Percentiles rank a stretch among this genome's conserved stretches.
These are phyloP conservation scores for Tetranychus urticae DNA, from an alignment of 1,140 invertebrate genomes.

Conservation along the genomic window DNA sequence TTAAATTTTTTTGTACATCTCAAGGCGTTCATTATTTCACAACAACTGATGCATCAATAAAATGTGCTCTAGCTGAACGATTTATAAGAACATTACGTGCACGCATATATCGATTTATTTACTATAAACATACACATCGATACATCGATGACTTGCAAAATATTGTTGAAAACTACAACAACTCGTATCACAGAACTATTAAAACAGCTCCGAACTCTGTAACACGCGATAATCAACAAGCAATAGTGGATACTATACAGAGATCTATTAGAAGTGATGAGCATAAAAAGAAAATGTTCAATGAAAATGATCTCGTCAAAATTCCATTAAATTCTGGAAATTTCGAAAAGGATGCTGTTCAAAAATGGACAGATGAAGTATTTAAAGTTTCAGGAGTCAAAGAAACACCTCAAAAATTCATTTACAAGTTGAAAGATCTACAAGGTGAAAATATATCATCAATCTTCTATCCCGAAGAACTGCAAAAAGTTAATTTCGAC, in stretches of 20 bases:
- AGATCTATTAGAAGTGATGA: no score
- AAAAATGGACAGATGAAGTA: not conserved
- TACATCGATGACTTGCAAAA: constrained; percentile 20
- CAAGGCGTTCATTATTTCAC: constrained; percentile 21
- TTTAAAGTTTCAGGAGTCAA: not conserved
- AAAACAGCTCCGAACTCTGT: constrained; percentile 7
- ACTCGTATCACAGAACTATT: constrained; percentile 21
- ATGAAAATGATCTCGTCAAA: no score
- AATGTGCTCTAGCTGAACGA: constrained; percentile 23
- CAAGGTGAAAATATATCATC: not conserved
- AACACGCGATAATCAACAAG: not conserved
- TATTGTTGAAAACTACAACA: constrained; percentile 22
- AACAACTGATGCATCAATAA: constrained; percentile 19
- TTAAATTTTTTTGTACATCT: constrained; percentile 16
- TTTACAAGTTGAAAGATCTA: not conserved
- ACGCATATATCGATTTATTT: constrained; percentile 23
- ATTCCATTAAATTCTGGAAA: no score
- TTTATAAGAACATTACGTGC: constrained; percentile 24
- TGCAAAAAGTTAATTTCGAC: not conserved
- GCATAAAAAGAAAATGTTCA: no score
- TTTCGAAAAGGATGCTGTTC: not conserved
- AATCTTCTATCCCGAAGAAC: not conserved
- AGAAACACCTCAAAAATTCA: not conserved
- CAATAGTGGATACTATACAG: no score
- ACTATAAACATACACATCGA: constrained; percentile 18